Evolutionary conservation across 2,113 vertebrate genomes (phyloP).

Genomic region (Gasterosteus nipponicus): DNA sequence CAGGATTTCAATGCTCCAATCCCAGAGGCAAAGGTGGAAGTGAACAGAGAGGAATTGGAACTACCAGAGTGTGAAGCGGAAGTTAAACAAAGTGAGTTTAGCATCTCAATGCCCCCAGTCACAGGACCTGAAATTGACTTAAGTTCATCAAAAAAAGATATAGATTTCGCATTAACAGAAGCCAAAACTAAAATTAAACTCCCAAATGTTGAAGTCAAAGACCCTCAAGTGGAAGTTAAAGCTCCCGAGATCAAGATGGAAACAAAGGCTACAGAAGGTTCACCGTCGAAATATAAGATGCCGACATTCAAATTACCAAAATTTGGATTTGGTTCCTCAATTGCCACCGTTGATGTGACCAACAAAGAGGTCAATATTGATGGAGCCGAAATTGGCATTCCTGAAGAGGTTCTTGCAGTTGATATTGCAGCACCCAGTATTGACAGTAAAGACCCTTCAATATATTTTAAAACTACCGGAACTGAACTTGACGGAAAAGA

Average conservation of each 20-base stretch:
- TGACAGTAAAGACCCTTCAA: too few relatives aligned
- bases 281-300: conserved; percentile 59
- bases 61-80: conserved; percentile 26
- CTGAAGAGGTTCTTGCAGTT: neutral
- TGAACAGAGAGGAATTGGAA: conserved; percentile 42
- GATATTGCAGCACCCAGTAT: neutral
- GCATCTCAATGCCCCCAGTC: conserved; percentile 41
- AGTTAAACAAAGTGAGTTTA: conserved; percentile 28
- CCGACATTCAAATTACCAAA: conserved; percentile 54
- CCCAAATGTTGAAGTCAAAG: neutral
- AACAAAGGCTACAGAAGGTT: neutral
- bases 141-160: conserved; percentile 35
- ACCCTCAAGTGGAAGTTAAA: neutral
- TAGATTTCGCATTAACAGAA: conserved; percentile 42
- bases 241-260: neutral
- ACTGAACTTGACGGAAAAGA: too few relatives aligned
- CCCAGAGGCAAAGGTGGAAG: conserved; percentile 46
- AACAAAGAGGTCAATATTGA: conserved; percentile 4
- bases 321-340: conserved; percentile 49
- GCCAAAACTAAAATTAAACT: neutral
- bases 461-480: too few relatives aligned
- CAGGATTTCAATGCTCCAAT: conserved; percentile 33
- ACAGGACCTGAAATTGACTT: conserved; percentile 32
- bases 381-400: neutral
- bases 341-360: neutral